These are phyloP conservation scores for Pantherophis guttatus DNA, from an alignment of 2,113 vertebrate species.

Conservation along the genomic window DNA sequence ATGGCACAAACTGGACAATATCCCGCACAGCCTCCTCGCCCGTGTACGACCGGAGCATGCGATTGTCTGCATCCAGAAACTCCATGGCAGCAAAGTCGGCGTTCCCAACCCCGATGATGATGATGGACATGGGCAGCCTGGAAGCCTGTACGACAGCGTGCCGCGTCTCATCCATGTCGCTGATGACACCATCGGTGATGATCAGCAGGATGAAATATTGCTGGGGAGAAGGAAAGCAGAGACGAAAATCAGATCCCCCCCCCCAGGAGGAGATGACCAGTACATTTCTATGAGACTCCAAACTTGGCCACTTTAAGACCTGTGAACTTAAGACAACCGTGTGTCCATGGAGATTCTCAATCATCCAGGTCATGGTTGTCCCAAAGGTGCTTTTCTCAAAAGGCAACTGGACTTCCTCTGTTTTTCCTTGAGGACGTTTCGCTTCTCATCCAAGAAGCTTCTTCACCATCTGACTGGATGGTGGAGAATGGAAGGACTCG, in stretches of 20 bases:
- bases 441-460: background rate
- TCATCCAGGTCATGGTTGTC: background rate
- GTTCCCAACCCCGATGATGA: constrained; percentile 95
- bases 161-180: constrained; percentile 96
- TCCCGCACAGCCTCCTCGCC: constrained; percentile 92
- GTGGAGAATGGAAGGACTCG: background rate
- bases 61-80: constrained; percentile 92
- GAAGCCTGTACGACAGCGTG: constrained; percentile 91
- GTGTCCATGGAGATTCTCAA: background rate
- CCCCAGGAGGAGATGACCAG: background rate
- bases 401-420: background rate
- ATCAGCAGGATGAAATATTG: constrained; percentile 98
- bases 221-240: constrained; percentile 61
- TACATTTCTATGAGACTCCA: background rate
- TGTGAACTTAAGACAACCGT: background rate
- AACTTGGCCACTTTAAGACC: background rate
- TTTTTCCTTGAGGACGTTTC: background rate
- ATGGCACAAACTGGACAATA: constrained; percentile 98
- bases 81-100: constrained; percentile 98
- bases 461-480: background rate
- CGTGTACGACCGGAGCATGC: constrained; percentile 82
- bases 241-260: background rate
- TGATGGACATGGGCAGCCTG: constrained; percentile 97
- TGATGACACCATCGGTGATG: constrained; percentile 97
- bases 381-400: background rate